phyloP scores from a whole-genome alignment of 2,113 vertebrate genomes.

The Etia nguti region DNA sequence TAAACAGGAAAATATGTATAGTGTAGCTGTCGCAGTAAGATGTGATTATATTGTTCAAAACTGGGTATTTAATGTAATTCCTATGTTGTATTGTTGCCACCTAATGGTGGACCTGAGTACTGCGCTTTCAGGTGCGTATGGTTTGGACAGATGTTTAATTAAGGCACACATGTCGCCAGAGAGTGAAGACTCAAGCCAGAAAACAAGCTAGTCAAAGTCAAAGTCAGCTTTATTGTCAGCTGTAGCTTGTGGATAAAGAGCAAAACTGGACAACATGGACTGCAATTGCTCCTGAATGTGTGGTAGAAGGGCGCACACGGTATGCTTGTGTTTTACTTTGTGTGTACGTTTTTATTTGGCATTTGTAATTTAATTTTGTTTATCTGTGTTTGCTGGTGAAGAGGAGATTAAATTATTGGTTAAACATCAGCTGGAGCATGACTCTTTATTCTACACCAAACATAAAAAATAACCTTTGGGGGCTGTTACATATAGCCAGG shows the following conservation, averaged over 20 bases:
- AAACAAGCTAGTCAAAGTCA: not conserved
- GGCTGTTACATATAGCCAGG: not conserved
- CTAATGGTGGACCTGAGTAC: not conserved
- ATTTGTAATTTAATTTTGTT: not conserved
- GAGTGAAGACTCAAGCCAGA: not conserved
- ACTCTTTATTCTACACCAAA: not conserved
- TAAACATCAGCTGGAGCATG: not conserved
- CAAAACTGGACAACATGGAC: not conserved
- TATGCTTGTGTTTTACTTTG: not conserved
- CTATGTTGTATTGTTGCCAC: not conserved
- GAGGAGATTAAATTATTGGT: not conserved
- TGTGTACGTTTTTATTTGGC: not conserved
- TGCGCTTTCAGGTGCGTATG: not conserved
- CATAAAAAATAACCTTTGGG: not conserved
- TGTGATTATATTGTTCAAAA: not conserved
- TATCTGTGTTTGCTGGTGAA: not conserved
- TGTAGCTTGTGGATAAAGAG: not conserved
- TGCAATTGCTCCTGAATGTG: not conserved
- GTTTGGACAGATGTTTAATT: not conserved
- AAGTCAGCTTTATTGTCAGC: not conserved
- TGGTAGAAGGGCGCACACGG: accelerated
- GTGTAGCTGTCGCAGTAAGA: not conserved
- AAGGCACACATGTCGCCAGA: not conserved
- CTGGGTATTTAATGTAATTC: accelerated
- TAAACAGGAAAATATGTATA: not conserved